A percentile compares a stretch with the other conserved stretches of the same genome.
Evolutionary conservation across 2,797 vertebrate species (phyloP).

Genomic region (Poeciliopsis presidionis): DNA sequence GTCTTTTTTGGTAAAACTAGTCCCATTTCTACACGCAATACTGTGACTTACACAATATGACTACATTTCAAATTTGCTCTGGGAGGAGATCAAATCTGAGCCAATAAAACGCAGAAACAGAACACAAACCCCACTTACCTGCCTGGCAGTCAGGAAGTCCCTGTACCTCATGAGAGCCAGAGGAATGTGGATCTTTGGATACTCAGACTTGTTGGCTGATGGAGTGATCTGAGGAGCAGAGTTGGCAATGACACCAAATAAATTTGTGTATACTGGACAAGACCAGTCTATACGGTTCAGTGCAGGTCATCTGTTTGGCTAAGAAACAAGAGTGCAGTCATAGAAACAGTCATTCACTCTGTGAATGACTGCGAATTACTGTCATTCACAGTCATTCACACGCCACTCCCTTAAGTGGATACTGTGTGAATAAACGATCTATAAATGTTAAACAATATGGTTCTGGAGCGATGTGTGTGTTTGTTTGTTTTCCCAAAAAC

Average conservation of each 20-base stretch:
- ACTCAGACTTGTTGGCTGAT: slow-evolving; percentile 83
- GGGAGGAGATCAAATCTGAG: not conserved
- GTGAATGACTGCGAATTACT: no score
- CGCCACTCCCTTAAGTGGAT: slow-evolving; percentile 10
- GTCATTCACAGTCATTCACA: not conserved
- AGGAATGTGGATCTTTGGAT: slow-evolving; percentile 83
- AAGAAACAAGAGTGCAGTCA: not conserved
- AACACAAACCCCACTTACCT: slow-evolving; percentile 74
- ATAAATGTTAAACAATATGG: not conserved
- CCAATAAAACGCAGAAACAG: not conserved
- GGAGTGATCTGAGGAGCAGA: slow-evolving; percentile 79
- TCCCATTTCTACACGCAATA: not conserved
- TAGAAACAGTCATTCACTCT: not conserved
- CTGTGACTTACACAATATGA: not conserved
- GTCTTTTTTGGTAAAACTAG: not conserved
- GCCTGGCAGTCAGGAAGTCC: slow-evolving; percentile 83
- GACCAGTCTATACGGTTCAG: not conserved
- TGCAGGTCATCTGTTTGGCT: not conserved
- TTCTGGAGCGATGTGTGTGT: not conserved
- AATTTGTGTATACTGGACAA: not conserved
- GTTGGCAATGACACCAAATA: not conserved
- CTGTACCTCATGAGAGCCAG: slow-evolving; percentile 86
- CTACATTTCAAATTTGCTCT: not conserved
- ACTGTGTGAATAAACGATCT: not conserved
- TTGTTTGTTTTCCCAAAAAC: not conserved